A percentile compares a stretch with the other conserved stretches of the same genome.
Evolutionary conservation across 2,888 invertebrate species (phyloP).

Genomic region (Acanthoscelides obtectus): DNA sequence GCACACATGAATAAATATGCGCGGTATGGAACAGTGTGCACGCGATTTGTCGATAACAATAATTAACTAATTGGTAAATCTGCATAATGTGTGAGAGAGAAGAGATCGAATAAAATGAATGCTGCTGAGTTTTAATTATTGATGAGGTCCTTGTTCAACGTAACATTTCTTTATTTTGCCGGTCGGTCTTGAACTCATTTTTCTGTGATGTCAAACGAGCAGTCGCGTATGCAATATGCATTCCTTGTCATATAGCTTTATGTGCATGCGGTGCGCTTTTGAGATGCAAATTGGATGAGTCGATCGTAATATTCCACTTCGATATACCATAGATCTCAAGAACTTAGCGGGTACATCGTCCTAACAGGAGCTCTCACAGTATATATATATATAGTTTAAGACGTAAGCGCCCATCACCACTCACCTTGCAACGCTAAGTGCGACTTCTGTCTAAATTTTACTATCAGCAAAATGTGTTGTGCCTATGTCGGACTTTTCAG

Average conservation of each 20-base stretch:
- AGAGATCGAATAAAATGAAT: not conserved
- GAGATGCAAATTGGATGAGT: not conserved
- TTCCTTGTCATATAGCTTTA: not conserved
- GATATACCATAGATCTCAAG: not conserved
- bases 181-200: not conserved
- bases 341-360: too few relatives aligned
- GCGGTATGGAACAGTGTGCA: conserved; percentile 26
- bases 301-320: not conserved
- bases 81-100: conserved; percentile 28
- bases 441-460: too few relatives aligned
- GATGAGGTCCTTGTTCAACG: not conserved
- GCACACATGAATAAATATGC: conserved; percentile 23
- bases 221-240: not conserved
- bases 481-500: too few relatives aligned
- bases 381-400: too few relatives aligned
- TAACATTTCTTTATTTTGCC: not conserved
- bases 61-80: conserved; percentile 48
- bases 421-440: too few relatives aligned
- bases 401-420: too few relatives aligned
- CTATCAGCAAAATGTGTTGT: too few relatives aligned
- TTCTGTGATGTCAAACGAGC: not conserved
- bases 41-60: conserved; percentile 49
- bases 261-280: not conserved
- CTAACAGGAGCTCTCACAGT: too few relatives aligned
- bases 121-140: not conserved